Evolutionary conservation across 1,140 invertebrate genomes (phyloP), one percentile per base, ranked within the genome.

Genomic region (Chironomus tepperi): DNA sequence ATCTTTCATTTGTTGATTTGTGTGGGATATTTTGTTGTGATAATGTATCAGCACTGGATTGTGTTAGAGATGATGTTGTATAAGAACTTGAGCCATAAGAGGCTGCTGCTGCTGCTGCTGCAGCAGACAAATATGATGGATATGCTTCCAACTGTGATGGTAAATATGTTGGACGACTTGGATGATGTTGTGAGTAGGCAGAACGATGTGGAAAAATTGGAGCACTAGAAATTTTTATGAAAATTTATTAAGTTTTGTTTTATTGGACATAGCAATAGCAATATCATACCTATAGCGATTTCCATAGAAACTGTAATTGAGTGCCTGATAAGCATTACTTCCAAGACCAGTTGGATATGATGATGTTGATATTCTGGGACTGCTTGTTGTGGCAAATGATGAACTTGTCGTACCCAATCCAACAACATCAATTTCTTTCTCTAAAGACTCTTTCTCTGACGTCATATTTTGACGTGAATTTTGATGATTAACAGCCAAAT

Each of bases 101-200:
- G 47, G 65, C 16, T 19, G 16, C 16, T 2, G 65, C 65, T 18
- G 65, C 65, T 70, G 19, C 65, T 70, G 65, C 65, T 70, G 47
- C 47, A 3, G 47, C 47, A 12, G 65, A 70, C 18, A 70, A 18
- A 70, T 70, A 70, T 10, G 65, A 21, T 70, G 65, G 19, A 70
- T 70, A 70, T 19, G 47, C n/a, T 10, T 70, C 65, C 65, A 70
- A 70, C 19, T 70, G 65, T 18, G 65, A 70, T 70, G 65, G 65
- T 16, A 70, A 18, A 18, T 70, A 70, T 70, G 65, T 70, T 70
- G 65, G 65, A 70, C 65, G 65, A 70, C 16, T 70, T 70, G 65
- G 8, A 70, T 70, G 65, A 70, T 70, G 65, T 16, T 70, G 65
- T 19, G 16, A 5, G 19, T 70, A 70, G 16, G 65, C 5, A 19